Conservation (phyloP, 2,113 vertebrate species). For the Porphyrio hochstetteri region DNA sequence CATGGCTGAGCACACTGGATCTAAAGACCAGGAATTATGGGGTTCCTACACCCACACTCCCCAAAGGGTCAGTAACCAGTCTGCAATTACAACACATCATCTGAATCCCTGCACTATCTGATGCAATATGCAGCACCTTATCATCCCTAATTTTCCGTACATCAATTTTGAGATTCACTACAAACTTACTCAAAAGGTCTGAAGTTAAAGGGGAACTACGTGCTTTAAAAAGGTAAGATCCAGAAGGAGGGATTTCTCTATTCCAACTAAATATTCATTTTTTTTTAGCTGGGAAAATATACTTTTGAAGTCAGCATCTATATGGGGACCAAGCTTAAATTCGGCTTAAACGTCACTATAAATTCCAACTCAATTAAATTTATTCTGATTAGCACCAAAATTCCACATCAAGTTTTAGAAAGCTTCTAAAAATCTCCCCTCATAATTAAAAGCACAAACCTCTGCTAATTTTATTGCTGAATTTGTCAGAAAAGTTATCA, state of each 20-base stretch:
- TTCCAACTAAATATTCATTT: background rate
- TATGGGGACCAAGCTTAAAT: background rate
- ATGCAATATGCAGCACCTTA: background rate
- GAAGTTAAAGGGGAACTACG: background rate
- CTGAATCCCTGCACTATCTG: background rate
- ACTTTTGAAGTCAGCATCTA: background rate
- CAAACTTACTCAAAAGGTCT: background rate
- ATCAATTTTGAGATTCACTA: background rate
- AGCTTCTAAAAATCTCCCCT: background rate
- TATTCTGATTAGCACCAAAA: constrained; percentile 26
- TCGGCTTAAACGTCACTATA: background rate
- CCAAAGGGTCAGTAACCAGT: background rate
- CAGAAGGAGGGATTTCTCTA: background rate
- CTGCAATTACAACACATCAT: background rate
- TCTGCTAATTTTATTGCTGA: background rate
- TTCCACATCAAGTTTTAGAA: constrained; percentile 1
- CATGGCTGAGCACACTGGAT: background rate
- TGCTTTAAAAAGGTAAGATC: background rate
- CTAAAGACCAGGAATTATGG: fast-evolving
- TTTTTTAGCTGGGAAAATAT: background rate
- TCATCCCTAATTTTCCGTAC: background rate
- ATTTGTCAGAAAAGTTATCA: background rate
- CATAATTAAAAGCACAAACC: background rate
- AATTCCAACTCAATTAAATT: constrained; percentile 60
- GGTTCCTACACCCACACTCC: background rate